Evolutionary conservation across 2,797 vertebrate genomes (phyloP).

Genomic region (Anguilla obscura): DNA sequence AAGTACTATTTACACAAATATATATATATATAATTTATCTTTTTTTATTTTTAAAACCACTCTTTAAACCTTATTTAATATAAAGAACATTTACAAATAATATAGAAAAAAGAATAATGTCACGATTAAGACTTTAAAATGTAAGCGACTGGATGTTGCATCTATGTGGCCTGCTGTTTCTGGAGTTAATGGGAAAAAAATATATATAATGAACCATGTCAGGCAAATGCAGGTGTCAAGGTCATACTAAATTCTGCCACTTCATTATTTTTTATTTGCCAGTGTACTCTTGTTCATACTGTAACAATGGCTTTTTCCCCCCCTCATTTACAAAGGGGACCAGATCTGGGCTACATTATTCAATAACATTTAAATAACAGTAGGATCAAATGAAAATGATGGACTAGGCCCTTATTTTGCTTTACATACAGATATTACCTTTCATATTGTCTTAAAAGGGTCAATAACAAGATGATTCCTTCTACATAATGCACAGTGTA

Average conservation of each 20-base stretch:
- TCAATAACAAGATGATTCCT: background rate
- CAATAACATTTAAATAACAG: background rate
- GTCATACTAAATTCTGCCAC: slow-evolving; percentile 9
- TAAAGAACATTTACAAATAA: slow-evolving; percentile 63
- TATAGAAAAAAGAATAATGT: slow-evolving; percentile 65
- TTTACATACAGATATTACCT: slow-evolving; percentile 10
- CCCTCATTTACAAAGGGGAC: background rate
- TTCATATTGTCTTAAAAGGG: background rate
- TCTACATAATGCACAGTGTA: background rate
- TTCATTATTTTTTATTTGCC: background rate
- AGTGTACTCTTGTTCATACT: background rate
- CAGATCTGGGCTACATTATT: slow-evolving; percentile 3
- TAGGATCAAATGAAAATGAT: background rate
- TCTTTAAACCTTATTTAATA: slow-evolving; percentile 73
- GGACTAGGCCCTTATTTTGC: background rate
- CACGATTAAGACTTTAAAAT: slow-evolving; percentile 64
- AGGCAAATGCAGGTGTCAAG: slow-evolving; percentile 21
- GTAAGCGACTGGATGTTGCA: slow-evolving; percentile 57
- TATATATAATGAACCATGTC: slow-evolving; percentile 35
- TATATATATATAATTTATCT: slow-evolving; percentile 1
- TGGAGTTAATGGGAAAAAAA: background rate
- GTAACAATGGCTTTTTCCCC: background rate
- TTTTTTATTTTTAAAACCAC: slow-evolving; percentile 61
- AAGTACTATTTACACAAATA: slow-evolving; percentile 95
- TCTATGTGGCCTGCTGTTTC: slow-evolving; percentile 9